Base-by-base conservation (phyloP, 1,140 invertebrate genomes). In the Diorhabda elongata region DNA sequence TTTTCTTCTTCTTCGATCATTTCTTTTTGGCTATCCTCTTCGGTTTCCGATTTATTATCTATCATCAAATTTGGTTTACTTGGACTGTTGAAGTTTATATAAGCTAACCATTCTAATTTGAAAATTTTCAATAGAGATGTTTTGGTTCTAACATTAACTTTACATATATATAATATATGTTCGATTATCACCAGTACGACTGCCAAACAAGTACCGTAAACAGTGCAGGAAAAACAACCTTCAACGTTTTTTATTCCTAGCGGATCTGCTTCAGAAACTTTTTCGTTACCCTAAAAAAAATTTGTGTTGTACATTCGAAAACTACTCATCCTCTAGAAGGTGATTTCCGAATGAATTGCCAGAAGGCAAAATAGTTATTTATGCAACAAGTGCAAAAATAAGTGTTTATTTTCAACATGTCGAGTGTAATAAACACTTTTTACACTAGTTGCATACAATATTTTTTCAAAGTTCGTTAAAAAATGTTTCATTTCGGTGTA, bases 21-120 rank as follows among this genome's bases (percentile, higher is more conserved):
- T 8, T 7, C 45, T 5, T 42, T 44, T 62, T 44, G 61, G 7
- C 42, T 44, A 44, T 62, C 44, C 9, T 6, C 42, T 44, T 58
- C 42, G 5, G 44, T 11, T 5, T 11, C n/a, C 5, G 43, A 9
- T 3, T 26, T 44, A 44, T 59, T 60, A 43, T 63, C 45, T 3
- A 63, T 42, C 9, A 56, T n/a, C n/a, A 60, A 41, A 26, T 67
- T 67, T 6, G 73, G 86, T 70, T 93, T 94, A 2, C 88, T 89
- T 43, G 89, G 90, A 1, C 89, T 90, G 43, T 87, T 89, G 73
- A 91, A 94, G 74, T 88, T 88, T 0, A 90, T 73, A 4, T 91
- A 88, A 72, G 95, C 94, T 79, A 82, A 9, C 79, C 79, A 0
- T 88, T 82, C 45, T 86, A 85, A 5, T 85, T 76, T 76, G 2